A percentile compares a stretch with the other conserved stretches of the same genome.
Evolutionary conservation across 1,140 invertebrate genomes (phyloP).

Genomic region (Pachypeltis micranthus): DNA sequence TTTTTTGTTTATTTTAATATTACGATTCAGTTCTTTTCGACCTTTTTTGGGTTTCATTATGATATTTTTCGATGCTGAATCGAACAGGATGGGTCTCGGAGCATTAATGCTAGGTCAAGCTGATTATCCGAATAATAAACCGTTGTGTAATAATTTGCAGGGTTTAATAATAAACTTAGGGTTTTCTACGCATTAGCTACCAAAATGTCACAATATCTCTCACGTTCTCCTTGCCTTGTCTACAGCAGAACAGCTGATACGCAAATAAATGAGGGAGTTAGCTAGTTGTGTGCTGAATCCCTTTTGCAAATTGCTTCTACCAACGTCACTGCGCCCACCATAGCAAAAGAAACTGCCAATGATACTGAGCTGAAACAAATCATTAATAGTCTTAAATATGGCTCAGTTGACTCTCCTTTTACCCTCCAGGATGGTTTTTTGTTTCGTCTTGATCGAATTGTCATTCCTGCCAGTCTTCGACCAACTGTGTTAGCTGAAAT

Average conservation of each 20-base stretch:
- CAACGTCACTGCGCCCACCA: not conserved
- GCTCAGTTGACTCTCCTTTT: not conserved
- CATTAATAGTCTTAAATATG: not conserved
- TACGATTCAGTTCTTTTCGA: no score
- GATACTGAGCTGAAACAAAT: conserved; percentile 5
- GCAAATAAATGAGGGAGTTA: no score
- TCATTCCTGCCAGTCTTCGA: conserved; percentile 18
- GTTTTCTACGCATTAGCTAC: no score
- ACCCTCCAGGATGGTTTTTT: not conserved
- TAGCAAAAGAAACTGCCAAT: not conserved
- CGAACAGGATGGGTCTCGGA: no score
- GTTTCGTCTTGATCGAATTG: conserved; percentile 12
- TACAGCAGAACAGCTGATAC: not conserved
- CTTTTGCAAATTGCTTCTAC: not conserved
- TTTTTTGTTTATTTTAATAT: no score
- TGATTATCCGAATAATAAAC: no score
- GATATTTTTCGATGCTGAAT: no score
- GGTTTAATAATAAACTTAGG: no score
- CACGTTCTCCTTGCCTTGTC: not conserved
- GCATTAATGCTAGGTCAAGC: no score
- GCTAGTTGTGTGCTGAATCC: no score
- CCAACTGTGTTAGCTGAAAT: conserved; percentile 19
- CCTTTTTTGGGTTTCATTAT: no score
- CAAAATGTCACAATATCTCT: not conserved
- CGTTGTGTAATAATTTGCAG: no score